Evolutionary conservation across 2,797 vertebrate species (phyloP).

Genomic region (Sebastolobus alascanus): DNA sequence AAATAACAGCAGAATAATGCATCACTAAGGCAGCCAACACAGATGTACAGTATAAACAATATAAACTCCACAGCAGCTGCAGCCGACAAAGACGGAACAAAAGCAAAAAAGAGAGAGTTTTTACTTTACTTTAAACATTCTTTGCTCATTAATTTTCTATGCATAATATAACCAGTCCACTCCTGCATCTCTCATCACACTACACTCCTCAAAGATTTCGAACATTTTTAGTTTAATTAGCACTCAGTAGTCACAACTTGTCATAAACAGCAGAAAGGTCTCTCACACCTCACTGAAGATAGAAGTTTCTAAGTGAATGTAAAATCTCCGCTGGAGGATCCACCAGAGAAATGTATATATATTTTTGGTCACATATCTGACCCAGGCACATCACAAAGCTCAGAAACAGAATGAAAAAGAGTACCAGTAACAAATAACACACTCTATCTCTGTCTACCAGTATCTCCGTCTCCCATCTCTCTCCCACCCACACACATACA

Average conservation of each 20-base stretch:
- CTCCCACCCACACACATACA: too few relatives aligned
- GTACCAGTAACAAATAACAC: neutral
- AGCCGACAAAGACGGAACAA: too few relatives aligned
- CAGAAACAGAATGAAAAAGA: neutral
- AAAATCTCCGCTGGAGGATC: neutral
- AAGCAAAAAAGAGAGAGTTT: neutral
- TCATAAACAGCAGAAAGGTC: neutral
- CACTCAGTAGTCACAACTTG: neutral
- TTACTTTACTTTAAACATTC: neutral
- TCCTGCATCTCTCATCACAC: too few relatives aligned
- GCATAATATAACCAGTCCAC: too few relatives aligned
- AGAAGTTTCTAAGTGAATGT: neutral
- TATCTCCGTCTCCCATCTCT: too few relatives aligned
- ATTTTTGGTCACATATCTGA: neutral
- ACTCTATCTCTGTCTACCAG: neutral
- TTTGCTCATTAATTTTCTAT: neutral
- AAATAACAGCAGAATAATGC: neutral
- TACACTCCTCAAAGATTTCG: too few relatives aligned
- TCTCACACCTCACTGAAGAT: neutral
- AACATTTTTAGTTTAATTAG: too few relatives aligned
- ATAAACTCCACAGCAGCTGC: too few relatives aligned
- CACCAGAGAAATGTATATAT: neutral
- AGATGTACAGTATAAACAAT: too few relatives aligned
- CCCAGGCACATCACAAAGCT: neutral
- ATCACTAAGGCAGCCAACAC: neutral